Evolutionary conservation across 2,797 vertebrate species (phyloP).

Genomic region (Sebastes hubbsi): DNA sequence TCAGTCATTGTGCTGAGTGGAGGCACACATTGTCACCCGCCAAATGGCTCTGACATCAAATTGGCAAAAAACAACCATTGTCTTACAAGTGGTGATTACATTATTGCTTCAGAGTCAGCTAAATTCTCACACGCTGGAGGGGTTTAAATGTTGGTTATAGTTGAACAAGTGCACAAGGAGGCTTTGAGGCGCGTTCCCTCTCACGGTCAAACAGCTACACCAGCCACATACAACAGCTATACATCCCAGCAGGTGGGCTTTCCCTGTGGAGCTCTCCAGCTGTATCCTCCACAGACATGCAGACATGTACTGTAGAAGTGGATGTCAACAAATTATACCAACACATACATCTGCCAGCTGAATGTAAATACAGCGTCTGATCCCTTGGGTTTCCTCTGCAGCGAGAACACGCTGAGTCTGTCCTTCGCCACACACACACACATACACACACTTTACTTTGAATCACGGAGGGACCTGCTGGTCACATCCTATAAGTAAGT

Average conservation of each 20-base stretch:
- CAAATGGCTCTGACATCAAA: slow-evolving; percentile 37
- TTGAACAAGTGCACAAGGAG: slow-evolving; percentile 8
- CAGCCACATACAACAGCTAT: slow-evolving; percentile 5
- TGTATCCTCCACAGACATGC: slow-evolving; percentile 34
- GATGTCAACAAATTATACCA: slow-evolving; percentile 59
- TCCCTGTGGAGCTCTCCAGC: slow-evolving; percentile 37
- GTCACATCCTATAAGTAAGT: slow-evolving; percentile 58
- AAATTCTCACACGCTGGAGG: neutral
- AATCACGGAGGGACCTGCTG: slow-evolving; percentile 35
- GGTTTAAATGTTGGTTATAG: slow-evolving; percentile 11
- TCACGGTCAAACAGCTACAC: slow-evolving; percentile 24
- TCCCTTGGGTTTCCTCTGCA: slow-evolving; percentile 42
- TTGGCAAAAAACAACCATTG: slow-evolving; percentile 41
- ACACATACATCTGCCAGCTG: slow-evolving; percentile 33
- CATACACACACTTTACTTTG: slow-evolving; percentile 16
- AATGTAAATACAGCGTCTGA: slow-evolving; percentile 53
- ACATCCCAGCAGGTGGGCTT: slow-evolving; percentile 26
- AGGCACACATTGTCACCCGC: slow-evolving; percentile 21
- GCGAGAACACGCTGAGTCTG: slow-evolving; percentile 1
- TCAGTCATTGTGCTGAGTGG: slow-evolving; percentile 64
- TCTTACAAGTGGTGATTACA: neutral
- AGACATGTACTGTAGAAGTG: slow-evolving; percentile 3
- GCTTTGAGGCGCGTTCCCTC: slow-evolving; percentile 10
- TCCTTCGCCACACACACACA: slow-evolving; percentile 13
- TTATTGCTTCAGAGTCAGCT: neutral